A percentile compares a stretch with the other conserved stretches of the same genome.
phyloP scores from a whole-genome alignment of 2,797 vertebrate genomes.

The Lycodopsis pacificus region DNA sequence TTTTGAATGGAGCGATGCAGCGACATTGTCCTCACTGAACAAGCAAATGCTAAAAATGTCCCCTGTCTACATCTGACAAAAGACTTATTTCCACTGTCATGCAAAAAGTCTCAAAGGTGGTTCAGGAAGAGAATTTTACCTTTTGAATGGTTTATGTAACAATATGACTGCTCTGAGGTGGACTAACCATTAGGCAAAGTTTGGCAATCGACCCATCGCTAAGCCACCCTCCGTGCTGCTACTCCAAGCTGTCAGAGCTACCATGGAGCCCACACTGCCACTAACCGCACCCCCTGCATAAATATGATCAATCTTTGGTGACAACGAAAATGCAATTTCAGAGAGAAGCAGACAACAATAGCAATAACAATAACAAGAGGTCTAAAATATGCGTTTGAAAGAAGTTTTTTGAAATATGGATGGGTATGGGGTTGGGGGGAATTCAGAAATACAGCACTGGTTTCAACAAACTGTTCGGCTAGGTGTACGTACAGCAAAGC shows the following conservation, averaged over 20 bases:
- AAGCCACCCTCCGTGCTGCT: too few species aligned
- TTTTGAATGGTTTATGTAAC: background rate
- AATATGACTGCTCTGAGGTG: background rate
- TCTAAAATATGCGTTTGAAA: background rate
- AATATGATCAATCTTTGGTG: background rate
- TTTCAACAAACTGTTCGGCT: background rate
- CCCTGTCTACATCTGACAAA: background rate
- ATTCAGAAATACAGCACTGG: background rate
- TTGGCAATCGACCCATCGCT: background rate
- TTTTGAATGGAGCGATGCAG: constrained; percentile 40
- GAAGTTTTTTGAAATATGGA: background rate
- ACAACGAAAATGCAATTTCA: background rate
- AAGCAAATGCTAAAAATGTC: constrained; percentile 12
- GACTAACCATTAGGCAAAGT: background rate
- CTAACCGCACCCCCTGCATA: background rate
- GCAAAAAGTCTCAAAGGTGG: background rate
- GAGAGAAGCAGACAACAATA: background rate
- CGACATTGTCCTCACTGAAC: background rate
- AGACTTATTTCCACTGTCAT: background rate
- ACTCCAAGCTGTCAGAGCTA: background rate
- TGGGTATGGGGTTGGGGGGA: background rate
- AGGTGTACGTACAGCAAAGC: background rate
- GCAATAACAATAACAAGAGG: background rate
- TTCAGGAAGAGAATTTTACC: background rate
- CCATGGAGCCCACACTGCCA: background rate